Conservation (phyloP, 2,113 vertebrate species). For the Rousettus leschenaultii region DNA sequence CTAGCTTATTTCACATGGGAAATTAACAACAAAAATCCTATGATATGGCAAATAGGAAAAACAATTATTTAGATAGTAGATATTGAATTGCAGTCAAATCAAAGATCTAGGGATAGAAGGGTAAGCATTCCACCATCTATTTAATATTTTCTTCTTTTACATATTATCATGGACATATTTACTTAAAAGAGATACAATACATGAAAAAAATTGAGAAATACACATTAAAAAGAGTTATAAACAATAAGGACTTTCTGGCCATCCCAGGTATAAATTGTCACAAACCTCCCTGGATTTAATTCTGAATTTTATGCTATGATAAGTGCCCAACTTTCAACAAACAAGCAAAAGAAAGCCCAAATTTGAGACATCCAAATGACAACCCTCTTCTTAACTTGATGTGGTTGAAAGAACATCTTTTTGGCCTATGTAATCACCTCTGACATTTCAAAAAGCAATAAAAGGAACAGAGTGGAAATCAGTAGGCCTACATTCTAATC, state of each 20-base stretch:
- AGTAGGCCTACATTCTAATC: constrained; percentile 64
- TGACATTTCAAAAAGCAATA: constrained; percentile 63
- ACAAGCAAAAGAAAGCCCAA: neutral
- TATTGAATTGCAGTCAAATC: constrained; percentile 16
- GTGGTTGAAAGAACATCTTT: constrained; percentile 42
- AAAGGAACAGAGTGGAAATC: constrained; percentile 48
- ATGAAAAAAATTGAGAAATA: neutral
- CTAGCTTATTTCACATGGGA: constrained; percentile 4
- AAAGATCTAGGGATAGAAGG: neutral
- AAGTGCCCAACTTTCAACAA: neutral
- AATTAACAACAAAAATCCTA: neutral
- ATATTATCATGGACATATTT: neutral
- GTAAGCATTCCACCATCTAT: neutral
- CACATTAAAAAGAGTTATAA: neutral
- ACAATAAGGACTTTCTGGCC: neutral
- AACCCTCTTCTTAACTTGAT: constrained; percentile 11
- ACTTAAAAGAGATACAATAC: neutral
- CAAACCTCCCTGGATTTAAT: neutral
- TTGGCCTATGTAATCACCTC: constrained; percentile 45
- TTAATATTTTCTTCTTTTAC: constrained; percentile 47
- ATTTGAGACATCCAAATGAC: neutral
- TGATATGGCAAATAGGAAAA: constrained; percentile 1
- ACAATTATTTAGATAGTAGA: constrained; percentile 1
- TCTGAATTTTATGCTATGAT: constrained; percentile 20
- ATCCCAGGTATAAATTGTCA: constrained; percentile 6